A percentile compares a stretch with the other conserved stretches of the same genome.
phyloP scores from a whole-genome alignment of 2,797 vertebrate species.

The Eulemur rubriventer region DNA sequence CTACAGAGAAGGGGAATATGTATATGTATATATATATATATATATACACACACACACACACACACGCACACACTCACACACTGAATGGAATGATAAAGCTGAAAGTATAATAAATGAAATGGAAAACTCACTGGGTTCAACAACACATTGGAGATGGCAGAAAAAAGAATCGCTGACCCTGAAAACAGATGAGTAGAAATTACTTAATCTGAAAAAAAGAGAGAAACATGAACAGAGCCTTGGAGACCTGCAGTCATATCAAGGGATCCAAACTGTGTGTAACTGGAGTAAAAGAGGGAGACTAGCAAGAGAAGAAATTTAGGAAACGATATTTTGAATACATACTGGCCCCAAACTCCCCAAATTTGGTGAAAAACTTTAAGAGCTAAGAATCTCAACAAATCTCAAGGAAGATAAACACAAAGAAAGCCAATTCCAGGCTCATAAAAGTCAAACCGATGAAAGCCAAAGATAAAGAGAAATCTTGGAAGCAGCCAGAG shows the following conservation, averaged over 20 bases:
- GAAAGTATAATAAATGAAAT: neutral
- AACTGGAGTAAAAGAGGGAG: neutral
- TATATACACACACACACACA: no score
- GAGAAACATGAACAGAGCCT: neutral
- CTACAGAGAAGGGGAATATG: neutral
- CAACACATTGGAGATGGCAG: neutral
- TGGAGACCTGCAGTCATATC: neutral
- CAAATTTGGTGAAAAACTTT: neutral
- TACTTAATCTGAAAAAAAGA: neutral
- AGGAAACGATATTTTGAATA: neutral
- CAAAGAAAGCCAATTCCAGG: neutral
- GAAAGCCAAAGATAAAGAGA: conserved; percentile 12
- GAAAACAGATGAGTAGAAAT: neutral
- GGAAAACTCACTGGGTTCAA: neutral
- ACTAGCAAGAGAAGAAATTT: neutral
- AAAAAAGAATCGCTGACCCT: neutral
- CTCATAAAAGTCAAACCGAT: neutral
- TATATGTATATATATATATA: neutral
- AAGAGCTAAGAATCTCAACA: neutral
- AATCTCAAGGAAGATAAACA: neutral
- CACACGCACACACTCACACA: neutral
- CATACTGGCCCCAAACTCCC: neutral
- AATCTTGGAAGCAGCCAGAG: neutral
- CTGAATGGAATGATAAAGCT: neutral
- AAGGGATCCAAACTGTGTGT: neutral